Base-by-base conservation (phyloP, 2,113 vertebrate species). In the Turdus rufiventris region DNA sequence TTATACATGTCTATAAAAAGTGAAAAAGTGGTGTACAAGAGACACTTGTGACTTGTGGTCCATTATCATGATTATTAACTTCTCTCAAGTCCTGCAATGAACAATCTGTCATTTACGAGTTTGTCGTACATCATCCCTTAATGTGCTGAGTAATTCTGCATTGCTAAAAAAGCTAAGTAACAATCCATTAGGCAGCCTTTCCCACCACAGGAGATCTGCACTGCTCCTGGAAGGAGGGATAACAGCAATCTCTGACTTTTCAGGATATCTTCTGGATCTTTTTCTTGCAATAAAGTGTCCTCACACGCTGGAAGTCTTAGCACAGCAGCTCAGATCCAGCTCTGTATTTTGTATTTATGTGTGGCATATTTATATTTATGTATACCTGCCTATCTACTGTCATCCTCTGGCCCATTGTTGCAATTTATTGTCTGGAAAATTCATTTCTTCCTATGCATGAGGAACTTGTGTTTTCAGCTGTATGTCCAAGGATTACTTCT, bases 21-120 rank as follows among this genome's bases (percentile, higher is more conserved):
- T 84, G 83, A 94, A 86, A 88, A 93, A 94, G 83, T 89, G 53
- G 68, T 93, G 85, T 92, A 95, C 78, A 95, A 94, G 72, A 95
- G 86, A 89, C 91, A 43, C 43, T 91, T 67, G 68, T 89, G 91
- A 81, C 73, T 95, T 4, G 2, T 19, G 71, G 68, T 56, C 80
- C 92, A 94, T 94, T 95, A 93, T 92, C 51, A 78, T 72, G 76
- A 96, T 91, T 95, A 96, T 93, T 94, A 97, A 95, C 57, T 94
- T 75, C 80, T 75, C 80, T 86, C 61, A 84, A 95, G 54, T 38
- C 62, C 87, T 61, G 24, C 62, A 93, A 85, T 86, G 85, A 94
- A 33, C 45, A 61, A 94, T 88, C 66, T 89, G 58, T 87, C 93
- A 76, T 92, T 93, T 88, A 68, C 77, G 76, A 50, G 77, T n/a